Percentiles rank a stretch among this genome's conserved stretches.
These are phyloP conservation scores for Sigmodon hispidus DNA, from an alignment of 2,113 vertebrate species.

Conservation along the genomic window DNA sequence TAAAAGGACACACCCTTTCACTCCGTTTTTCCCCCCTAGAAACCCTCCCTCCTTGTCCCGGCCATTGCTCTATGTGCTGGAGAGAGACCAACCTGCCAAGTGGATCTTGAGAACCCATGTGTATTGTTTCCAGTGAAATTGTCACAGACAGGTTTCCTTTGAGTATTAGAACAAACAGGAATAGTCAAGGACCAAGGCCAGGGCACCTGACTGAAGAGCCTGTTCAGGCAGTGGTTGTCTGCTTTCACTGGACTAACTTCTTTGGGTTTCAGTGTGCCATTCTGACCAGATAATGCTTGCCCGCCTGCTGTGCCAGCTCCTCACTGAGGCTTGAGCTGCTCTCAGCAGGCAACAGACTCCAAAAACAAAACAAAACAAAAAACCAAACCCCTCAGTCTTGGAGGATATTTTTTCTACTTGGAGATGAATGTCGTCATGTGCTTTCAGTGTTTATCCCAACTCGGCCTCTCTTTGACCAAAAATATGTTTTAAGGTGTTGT, in stretches of 20 bases:
- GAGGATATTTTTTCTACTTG: not conserved
- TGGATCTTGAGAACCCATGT: not conserved
- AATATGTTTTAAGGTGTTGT: constrained; percentile 6
- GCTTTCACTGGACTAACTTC: not conserved
- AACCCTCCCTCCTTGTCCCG: not conserved
- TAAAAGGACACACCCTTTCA: not conserved
- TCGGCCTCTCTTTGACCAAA: not conserved
- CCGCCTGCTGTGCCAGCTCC: not conserved
- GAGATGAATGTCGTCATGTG: too few species aligned
- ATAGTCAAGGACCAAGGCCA: not conserved
- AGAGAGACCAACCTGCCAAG: not conserved
- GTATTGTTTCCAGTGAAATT: not conserved
- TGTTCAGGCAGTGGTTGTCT: not conserved
- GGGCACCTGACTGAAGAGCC: not conserved
- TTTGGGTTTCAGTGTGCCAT: not conserved
- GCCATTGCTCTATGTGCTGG: not conserved
- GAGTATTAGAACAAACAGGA: not conserved
- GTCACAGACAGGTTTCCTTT: not conserved
- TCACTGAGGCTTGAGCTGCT: not conserved
- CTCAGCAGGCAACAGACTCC: not conserved
- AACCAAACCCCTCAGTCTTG: too few species aligned
- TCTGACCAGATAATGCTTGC: not conserved
- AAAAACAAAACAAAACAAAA: not conserved
- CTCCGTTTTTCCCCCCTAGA: not conserved
- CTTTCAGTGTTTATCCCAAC: not conserved